These are phyloP conservation scores for Upupa epops DNA, from an alignment of 2,113 vertebrate species.

Conservation along the genomic window DNA sequence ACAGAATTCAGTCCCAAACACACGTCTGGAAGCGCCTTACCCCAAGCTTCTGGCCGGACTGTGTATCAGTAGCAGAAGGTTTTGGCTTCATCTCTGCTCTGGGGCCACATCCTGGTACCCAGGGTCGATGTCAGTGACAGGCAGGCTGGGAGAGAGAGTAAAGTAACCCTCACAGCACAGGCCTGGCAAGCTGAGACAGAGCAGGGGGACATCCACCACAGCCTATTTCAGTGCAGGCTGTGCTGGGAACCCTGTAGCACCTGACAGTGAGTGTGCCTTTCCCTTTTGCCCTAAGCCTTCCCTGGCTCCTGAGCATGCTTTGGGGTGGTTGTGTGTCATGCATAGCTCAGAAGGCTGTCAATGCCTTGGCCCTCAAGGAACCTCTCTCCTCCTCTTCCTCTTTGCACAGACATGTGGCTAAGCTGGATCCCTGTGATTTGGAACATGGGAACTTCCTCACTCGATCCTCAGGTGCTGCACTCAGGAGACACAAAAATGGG, in stretches of 20 bases:
- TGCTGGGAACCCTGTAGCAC: background rate
- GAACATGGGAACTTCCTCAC: background rate
- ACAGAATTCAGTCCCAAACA: background rate
- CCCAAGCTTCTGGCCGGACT: background rate
- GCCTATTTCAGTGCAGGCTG: background rate
- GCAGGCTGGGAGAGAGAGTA: background rate
- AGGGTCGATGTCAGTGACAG: background rate
- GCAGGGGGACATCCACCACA: background rate
- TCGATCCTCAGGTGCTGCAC: background rate
- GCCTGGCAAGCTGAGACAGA: background rate
- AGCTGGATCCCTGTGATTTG: background rate
- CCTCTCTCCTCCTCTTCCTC: background rate
- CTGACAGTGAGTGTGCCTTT: background rate
- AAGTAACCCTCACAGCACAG: background rate
- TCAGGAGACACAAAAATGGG: background rate
- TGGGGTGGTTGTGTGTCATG: rapidly evolving
- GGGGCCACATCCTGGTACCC: background rate
- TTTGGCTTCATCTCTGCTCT: background rate
- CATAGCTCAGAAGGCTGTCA: background rate
- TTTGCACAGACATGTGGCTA: background rate
- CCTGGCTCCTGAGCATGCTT: background rate
- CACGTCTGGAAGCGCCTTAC: background rate
- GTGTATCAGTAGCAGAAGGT: background rate
- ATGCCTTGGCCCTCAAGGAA: background rate
- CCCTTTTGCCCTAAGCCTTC: background rate